Percentiles rank a stretch among this genome's conserved stretches.
phyloP scores from a whole-genome alignment of 2,797 vertebrate genomes.

The Notamacropus eugenii region DNA sequence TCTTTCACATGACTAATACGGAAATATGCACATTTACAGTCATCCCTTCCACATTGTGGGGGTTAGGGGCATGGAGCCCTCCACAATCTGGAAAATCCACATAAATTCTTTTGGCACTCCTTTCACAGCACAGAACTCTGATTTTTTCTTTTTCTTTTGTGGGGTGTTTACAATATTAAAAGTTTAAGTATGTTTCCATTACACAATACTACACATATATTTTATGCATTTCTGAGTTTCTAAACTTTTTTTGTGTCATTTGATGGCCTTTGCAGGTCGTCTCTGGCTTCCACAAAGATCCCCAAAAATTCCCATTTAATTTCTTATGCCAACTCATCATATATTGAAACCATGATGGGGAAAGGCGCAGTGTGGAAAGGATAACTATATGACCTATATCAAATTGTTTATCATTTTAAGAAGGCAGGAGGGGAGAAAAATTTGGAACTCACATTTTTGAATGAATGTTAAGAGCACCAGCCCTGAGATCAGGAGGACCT shows the following conservation, averaged over 20 bases:
- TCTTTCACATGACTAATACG: neutral
- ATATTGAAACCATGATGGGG: neutral
- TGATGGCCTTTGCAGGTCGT: neutral
- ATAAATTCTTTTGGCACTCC: neutral
- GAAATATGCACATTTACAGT: neutral
- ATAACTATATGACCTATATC: neutral
- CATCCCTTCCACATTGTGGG: neutral
- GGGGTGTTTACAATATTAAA: neutral
- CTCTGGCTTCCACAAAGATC: neutral
- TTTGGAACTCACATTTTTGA: neutral
- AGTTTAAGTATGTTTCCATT: neutral
- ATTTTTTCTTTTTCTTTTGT: neutral
- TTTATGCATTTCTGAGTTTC: neutral
- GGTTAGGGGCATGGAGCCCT: neutral
- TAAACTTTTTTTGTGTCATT: neutral
- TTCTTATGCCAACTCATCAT: neutral
- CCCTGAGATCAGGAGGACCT: neutral
- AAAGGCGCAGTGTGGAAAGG: neutral
- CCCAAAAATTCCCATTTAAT: neutral
- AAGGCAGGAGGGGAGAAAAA: neutral
- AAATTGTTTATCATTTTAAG: neutral
- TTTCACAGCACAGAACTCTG: neutral
- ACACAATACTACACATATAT: neutral
- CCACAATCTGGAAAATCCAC: neutral
- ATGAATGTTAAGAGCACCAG: neutral